Evolutionary conservation across 30 jellyfish, hydroid and myxozoan genomes (phyloP).

Genomic region (Hydractinia echinata): DNA sequence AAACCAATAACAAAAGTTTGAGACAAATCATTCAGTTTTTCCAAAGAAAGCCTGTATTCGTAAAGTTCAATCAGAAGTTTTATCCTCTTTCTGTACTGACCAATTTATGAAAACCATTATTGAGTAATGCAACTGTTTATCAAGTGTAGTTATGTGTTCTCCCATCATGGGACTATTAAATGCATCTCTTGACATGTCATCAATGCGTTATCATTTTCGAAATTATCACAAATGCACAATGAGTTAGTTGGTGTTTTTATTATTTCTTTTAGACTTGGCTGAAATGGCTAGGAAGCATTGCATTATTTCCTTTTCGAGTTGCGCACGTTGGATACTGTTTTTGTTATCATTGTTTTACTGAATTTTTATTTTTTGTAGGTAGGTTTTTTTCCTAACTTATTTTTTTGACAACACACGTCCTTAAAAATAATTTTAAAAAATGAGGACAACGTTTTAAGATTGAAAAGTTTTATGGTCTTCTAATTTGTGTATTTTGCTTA

Average conservation of each 20-base stretch:
- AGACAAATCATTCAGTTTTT: too few relatives aligned
- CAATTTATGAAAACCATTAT: too few relatives aligned
- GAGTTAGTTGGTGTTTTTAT: background rate
- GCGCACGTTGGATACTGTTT: slow-evolving; percentile 29
- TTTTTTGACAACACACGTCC: background rate
- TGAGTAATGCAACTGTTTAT: too few relatives aligned
- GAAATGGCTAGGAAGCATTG: slow-evolving; percentile 53
- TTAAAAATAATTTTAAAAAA: background rate
- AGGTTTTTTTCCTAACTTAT: background rate
- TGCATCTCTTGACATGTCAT: too few relatives aligned
- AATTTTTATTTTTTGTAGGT: background rate
- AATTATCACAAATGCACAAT: background rate
- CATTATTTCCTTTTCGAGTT: slow-evolving; percentile 45
- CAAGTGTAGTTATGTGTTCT: too few relatives aligned
- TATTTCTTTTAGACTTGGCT: slow-evolving; percentile 52
- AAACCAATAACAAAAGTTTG: too few relatives aligned
- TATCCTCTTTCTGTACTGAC: too few relatives aligned
- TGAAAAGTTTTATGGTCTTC: too few relatives aligned
- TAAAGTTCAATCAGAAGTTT: background rate
- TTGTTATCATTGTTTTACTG: background rate
- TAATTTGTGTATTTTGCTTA: too few relatives aligned
- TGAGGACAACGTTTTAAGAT: background rate
- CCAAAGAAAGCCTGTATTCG: too few relatives aligned
- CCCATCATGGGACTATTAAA: too few relatives aligned
- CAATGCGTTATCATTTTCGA: background rate